phyloP scores from a whole-genome alignment of 2,888 invertebrate genomes.

The Venusia cambrica region DNA sequence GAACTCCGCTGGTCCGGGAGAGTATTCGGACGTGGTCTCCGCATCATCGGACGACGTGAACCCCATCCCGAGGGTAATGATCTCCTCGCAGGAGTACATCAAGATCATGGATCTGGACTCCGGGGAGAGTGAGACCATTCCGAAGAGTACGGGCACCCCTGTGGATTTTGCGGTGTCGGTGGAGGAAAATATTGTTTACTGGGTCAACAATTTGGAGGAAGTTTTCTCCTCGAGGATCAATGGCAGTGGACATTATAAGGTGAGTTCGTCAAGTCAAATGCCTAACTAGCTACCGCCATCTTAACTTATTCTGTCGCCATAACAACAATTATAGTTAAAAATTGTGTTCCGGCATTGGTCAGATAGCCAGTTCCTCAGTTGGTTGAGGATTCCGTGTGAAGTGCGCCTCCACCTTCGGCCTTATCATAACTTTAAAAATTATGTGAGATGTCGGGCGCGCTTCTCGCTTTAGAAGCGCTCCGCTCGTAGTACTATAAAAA shows the following conservation, averaged over 20 bases:
- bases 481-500: too few species aligned
- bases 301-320: too few species aligned
- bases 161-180: conserved; percentile 85
- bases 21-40: conserved; percentile 83
- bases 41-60: conserved; percentile 84
- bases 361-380: too few species aligned
- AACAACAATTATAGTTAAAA: too few species aligned
- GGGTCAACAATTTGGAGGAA: conserved; percentile 90
- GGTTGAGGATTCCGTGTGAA: too few species aligned
- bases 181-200: conserved; percentile 88
- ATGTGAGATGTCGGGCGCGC: too few species aligned
- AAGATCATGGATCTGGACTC: conserved; percentile 89
- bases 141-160: conserved; percentile 85
- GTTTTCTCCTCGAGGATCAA: conserved; percentile 83
- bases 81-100: conserved; percentile 87
- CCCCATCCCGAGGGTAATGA: conserved; percentile 89
- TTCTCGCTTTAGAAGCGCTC: too few species aligned
- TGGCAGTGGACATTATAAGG: conserved; percentile 75
- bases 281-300: too few species aligned
- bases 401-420: too few species aligned
- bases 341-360: too few species aligned
- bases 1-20: conserved; percentile 89
- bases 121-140: conserved; percentile 79
- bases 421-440: too few species aligned
- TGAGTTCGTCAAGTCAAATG: too few species aligned